phyloP scores from a whole-genome alignment of 2,888 invertebrate species.

The Drosophila algonquin region DNA sequence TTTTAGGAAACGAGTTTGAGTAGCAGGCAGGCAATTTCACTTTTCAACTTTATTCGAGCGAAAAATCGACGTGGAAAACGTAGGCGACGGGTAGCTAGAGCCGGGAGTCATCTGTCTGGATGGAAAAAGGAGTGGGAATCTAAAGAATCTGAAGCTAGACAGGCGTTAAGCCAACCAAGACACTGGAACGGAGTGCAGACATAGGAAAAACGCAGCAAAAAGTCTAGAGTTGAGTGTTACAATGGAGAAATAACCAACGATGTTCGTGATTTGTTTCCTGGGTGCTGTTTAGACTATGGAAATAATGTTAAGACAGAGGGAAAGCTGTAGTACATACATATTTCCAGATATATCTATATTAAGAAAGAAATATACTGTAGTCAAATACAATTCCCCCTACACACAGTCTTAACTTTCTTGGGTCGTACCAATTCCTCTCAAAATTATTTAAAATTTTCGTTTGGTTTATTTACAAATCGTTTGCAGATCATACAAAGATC shows the following conservation, averaged over 20 bases:
- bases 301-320: no score
- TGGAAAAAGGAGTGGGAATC: constrained; percentile 7
- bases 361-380: no score
- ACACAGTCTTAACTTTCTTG: no score
- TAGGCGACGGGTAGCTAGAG: not conserved
- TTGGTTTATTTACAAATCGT: constrained; percentile 47
- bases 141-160: constrained; percentile 15
- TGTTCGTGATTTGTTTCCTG: no score
- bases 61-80: constrained; percentile 57
- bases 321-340: no score
- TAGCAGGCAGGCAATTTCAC: constrained; percentile 49
- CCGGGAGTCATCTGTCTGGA: constrained; percentile 18
- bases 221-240: no score
- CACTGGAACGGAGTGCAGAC: constrained; percentile 9
- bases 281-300: no score
- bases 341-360: no score
- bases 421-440: not conserved
- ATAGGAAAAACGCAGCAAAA: not conserved
- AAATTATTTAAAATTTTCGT: constrained; percentile 3
- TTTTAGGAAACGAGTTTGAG: not conserved
- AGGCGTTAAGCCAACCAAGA: constrained; percentile 16
- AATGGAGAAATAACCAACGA: no score
- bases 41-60: constrained; percentile 70
- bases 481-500: constrained; percentile 11
- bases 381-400: no score